These are phyloP conservation scores for Trachelus iudaicus DNA, from an alignment of 2,888 invertebrate species.

Conservation along the genomic window DNA sequence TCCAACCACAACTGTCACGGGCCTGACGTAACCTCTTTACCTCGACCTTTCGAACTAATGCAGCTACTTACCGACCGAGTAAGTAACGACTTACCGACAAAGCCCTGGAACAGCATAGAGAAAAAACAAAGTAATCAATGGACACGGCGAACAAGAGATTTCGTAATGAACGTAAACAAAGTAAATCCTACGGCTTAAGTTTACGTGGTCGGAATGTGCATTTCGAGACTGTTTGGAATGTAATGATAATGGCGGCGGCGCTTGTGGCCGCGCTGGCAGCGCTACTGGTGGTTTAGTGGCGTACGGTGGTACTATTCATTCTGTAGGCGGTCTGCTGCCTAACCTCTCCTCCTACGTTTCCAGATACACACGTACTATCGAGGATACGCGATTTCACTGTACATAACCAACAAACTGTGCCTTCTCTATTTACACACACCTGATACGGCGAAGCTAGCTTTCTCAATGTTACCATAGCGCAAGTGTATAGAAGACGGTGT, in stretches of 20 bases:
- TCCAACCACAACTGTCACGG: background rate
- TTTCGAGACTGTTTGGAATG: background rate
- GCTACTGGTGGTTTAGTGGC: background rate
- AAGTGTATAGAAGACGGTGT: background rate
- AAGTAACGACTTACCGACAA: background rate
- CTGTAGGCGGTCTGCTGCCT: background rate
- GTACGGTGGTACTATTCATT: background rate
- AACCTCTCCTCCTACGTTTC: background rate
- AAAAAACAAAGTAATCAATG: background rate
- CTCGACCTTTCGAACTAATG: background rate
- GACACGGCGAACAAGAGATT: background rate
- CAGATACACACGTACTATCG: background rate
- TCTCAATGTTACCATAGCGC: background rate
- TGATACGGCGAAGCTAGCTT: background rate
- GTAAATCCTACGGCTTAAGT: background rate
- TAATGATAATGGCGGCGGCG: background rate
- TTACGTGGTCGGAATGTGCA: background rate
- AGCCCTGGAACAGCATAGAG: background rate
- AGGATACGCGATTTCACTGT: background rate
- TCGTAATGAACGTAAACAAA: background rate
- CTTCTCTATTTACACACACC: background rate
- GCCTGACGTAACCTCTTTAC: background rate
- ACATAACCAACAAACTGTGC: background rate
- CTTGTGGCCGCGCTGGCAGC: background rate
- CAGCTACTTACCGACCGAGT: background rate